A percentile compares a stretch with the other conserved stretches of the same genome.
phyloP scores from a whole-genome alignment of 2,888 invertebrate species.

The Cotesia congregata region DNA sequence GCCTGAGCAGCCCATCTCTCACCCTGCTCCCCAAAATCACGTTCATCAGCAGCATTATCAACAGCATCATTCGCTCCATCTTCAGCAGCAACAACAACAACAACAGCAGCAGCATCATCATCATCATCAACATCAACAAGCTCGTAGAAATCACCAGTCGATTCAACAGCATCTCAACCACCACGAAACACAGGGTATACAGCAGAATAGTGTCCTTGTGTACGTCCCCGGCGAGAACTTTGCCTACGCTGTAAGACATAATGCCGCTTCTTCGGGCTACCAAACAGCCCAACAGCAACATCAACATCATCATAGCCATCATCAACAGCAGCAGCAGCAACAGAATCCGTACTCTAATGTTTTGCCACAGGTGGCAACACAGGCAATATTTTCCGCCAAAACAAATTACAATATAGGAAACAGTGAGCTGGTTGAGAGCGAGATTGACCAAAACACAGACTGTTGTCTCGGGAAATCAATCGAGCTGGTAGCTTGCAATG shows the following conservation, averaged over 20 bases:
- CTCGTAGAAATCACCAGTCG: slow-evolving; percentile 46
- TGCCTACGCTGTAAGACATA: slow-evolving; percentile 63
- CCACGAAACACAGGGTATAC: slow-evolving; percentile 50
- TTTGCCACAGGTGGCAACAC: slow-evolving; percentile 52
- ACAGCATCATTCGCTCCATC: slow-evolving; percentile 53
- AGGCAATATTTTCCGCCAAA: slow-evolving; percentile 56
- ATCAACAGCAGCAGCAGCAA: slow-evolving; percentile 48
- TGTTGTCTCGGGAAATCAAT: slow-evolving; percentile 35
- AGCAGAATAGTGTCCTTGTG: slow-evolving; percentile 74
- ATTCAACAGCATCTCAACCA: slow-evolving; percentile 46
- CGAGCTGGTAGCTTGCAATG: slow-evolving; percentile 21
- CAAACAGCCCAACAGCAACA: slow-evolving; percentile 43
- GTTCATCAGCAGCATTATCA: slow-evolving; percentile 48
- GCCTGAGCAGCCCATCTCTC: slow-evolving; percentile 77
- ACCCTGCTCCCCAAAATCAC: slow-evolving; percentile 69
- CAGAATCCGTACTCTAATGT: slow-evolving; percentile 53
- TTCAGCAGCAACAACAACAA: slow-evolving; percentile 54
- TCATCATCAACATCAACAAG: slow-evolving; percentile 49
- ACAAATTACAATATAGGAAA: slow-evolving; percentile 39
- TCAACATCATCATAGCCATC: slow-evolving; percentile 45
- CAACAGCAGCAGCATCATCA: slow-evolving; percentile 52
- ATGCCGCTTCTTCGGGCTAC: slow-evolving; percentile 30
- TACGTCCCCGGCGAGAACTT: slow-evolving; percentile 75
- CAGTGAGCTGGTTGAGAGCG: slow-evolving; percentile 29
- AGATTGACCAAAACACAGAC: slow-evolving; percentile 21